Evolutionary conservation across 92 coral and sea anemone genomes (phyloP).

Genomic region (Bergia sp.): DNA sequence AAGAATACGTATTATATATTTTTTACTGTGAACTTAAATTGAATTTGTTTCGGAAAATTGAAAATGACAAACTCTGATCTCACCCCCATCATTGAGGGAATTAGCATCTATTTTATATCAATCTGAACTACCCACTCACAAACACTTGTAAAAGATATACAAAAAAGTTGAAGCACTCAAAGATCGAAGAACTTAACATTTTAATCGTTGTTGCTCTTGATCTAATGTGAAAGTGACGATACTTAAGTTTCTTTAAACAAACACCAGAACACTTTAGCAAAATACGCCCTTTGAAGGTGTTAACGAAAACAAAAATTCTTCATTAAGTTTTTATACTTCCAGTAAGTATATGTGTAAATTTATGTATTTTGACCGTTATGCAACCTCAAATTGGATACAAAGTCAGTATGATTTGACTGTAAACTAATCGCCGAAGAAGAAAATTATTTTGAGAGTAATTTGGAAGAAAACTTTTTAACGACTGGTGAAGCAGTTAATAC

Average conservation of each 20-base stretch:
- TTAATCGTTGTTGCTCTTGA: neutral
- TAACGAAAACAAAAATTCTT: neutral
- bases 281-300: conserved; percentile 17
- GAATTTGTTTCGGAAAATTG: neutral
- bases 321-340: neutral
- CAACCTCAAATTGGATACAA: neutral
- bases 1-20: conserved; percentile 24
- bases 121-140: neutral
- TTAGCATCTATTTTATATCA: neutral
- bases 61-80: conserved; percentile 12
- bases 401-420: neutral
- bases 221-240: neutral
- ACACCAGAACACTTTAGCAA: neutral
- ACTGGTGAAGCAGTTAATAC: neutral
- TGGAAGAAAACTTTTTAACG: neutral
- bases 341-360: neutral
- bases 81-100: neutral
- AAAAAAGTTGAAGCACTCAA: conserved; percentile 19
- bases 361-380: neutral
- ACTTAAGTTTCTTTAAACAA: neutral
- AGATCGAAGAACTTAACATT: neutral
- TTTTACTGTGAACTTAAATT: conserved; percentile 13
- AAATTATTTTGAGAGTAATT: neutral
- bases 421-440: neutral
- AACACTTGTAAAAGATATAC: neutral